Base-by-base conservation (phyloP, 2,888 invertebrate species). In the Harpagoxenus sublaevis region DNA sequence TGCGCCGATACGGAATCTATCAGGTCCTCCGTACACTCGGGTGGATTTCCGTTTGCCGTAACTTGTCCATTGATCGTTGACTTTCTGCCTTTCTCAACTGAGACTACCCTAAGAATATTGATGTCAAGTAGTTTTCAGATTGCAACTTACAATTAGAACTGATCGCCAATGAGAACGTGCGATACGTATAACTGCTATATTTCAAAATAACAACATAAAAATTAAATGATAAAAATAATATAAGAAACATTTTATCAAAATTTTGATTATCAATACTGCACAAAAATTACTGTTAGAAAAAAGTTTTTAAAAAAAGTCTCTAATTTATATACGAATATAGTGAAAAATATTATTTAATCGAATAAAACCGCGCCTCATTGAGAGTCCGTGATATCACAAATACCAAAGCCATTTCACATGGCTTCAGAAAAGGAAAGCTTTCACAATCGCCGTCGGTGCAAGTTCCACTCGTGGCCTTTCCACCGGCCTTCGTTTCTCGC, bases 21-120 rank as follows among this genome's bases (percentile, higher is more conserved):
- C 55, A 66, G 70, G 63, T 60, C 31, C 53, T 78, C 81, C 51
- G 66, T 84, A 51, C 84, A 85, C 74, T 83, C 84, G 62, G 28
- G 12, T 83, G 86, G 77, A 86, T 84, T 85, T 84, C 78, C 84
- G 85, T 77, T 86, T 84, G 84, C 55, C 75, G 87, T 87, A 84
- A 89, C 89, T 89, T 89, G 89, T 84, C 68, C 60, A 86, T 89
- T 39, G 89, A 89, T 87, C 83, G 84, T 74, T 65, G 83, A 77
- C 73, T 81, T 55, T 51, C 18, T 70, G 53, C n/a, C 57, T 75
- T 68, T 42, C 77, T 87, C 65, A 79, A 74, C 81, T 35, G 39
- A 10, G 9, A 1, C 35, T 18, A 48, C 28, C 71, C 48, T 42
- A 31, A 57, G 87, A 88, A 88, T 84, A 86, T 84, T 78, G 81